Base-by-base conservation (phyloP, 2,888 invertebrate genomes). In the Petrolisthes manimaculis region DNA sequence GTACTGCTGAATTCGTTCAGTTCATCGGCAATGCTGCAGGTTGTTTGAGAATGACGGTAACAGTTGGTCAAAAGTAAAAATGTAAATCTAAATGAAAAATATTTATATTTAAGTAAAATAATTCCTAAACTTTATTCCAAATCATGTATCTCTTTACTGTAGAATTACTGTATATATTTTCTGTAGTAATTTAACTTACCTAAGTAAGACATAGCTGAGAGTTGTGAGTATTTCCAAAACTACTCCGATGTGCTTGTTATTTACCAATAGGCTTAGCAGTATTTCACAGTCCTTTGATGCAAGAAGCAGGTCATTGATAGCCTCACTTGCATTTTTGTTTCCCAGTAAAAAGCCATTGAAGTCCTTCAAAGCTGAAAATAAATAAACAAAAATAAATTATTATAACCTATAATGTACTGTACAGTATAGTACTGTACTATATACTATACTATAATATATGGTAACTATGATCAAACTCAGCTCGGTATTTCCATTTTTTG, bases 11-110 rank as follows among this genome's bases (percentile, higher is more conserved):
- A 83, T 51, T 87, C 79, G 9, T 8, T 83, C 24, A 87, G 71
- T 9, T 87, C 87, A 53, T 83, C 79, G 12, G 87, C 87, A 75
- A 87, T 87, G 56, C 87, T 87, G 78, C 14, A 79, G 55, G 71
- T 37, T 37, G 37, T 37, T 37, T 37, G 37, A 37, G 37, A 37
- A 37, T 37, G 37, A 37, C 2, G 37, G 37, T 37, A 37, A n/a
- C n/a, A 37, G 37, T 37, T 2, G 37, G 37, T 37, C 37, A 37
- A 37, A 37, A 37, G 37, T 37, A 0, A 37, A 37, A 37, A 37
- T 37, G 37, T 37, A 37, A 37, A 37, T 37, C 2, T 37, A 37
- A 37, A 37, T 37, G 37, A 37, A 37, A 37, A 37, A 37, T 37
- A 37, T 37, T 37, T 37, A 37, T 37, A 37, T 37, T 37, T 37